Conservation (phyloP, 2,888 invertebrate genomes). For the Hydriomena furcata region DNA sequence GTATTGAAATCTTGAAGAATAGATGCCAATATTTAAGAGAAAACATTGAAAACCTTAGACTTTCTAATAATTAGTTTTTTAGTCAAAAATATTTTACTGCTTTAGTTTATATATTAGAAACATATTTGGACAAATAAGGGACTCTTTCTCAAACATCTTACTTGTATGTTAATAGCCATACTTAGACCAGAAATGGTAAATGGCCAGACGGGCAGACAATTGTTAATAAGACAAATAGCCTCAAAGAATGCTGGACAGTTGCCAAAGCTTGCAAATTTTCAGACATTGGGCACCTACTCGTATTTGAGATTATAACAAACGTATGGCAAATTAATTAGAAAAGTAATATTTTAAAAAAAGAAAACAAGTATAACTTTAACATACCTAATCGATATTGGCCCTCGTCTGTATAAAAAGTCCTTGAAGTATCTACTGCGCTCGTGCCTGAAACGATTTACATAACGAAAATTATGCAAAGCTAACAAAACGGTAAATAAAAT, state of each 20-base stretch:
- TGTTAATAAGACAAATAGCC: conserved; percentile 3
- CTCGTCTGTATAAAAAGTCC: conserved; percentile 10
- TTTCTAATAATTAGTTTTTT: no score
- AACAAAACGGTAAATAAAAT: conserved; percentile 10
- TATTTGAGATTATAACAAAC: conserved; percentile 1
- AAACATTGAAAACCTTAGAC: background rate
- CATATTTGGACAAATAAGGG: no score
- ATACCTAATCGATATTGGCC: conserved; percentile 35
- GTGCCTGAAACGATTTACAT: conserved; percentile 51
- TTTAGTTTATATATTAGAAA: no score
- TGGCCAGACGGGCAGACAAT: no score
- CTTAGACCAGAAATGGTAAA: background rate
- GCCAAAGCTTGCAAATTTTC: conserved; percentile 11
- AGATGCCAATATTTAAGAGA: conserved; percentile 7
- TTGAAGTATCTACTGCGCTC: conserved; percentile 27
- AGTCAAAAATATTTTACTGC: no score
- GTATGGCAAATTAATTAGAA: background rate
- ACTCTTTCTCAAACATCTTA: no score
- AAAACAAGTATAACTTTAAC: conserved; percentile 2
- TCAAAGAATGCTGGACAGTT: conserved; percentile 3
- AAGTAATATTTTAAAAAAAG: background rate
- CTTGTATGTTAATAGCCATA: background rate
- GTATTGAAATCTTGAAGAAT: conserved; percentile 27
- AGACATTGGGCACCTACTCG: background rate
- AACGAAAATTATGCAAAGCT: conserved; percentile 32